Evolutionary conservation across 2,797 vertebrate species (phyloP).

Genomic region (Pitangus sulphuratus): DNA sequence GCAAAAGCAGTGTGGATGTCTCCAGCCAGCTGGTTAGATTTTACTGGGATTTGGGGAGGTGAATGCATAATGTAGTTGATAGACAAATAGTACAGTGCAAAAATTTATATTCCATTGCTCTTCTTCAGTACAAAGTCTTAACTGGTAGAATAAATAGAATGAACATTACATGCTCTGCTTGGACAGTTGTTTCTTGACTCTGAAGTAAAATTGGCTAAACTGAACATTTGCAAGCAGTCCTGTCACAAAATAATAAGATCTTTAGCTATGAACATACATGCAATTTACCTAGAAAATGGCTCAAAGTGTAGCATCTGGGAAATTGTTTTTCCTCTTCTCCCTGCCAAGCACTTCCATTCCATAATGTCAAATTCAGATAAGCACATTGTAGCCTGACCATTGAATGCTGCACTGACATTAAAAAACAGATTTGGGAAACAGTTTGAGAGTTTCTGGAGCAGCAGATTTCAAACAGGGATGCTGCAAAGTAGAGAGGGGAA

Average conservation of each 20-base stretch:
- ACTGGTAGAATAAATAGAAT: background rate
- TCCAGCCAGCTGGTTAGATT: background rate
- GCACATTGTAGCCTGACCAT: background rate
- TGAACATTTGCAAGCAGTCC: background rate
- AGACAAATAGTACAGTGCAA: background rate
- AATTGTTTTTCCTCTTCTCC: background rate
- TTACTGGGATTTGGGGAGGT: background rate
- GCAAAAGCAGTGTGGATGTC: background rate
- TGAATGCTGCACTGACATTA: background rate
- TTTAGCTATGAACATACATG: background rate
- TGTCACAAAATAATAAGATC: background rate
- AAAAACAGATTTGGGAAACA: background rate
- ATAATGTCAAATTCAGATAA: constrained; percentile 15
- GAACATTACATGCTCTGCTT: background rate
- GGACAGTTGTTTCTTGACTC: background rate
- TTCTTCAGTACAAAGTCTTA: background rate
- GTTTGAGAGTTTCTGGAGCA: background rate
- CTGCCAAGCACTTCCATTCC: background rate
- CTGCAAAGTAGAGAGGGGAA: background rate
- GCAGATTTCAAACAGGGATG: background rate
- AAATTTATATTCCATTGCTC: background rate
- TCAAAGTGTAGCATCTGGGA: background rate
- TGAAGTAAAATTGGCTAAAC: background rate
- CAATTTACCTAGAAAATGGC: background rate
- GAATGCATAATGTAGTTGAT: background rate